phyloP scores from a whole-genome alignment of 2,113 vertebrate species.

The Australoheros scitulus region DNA sequence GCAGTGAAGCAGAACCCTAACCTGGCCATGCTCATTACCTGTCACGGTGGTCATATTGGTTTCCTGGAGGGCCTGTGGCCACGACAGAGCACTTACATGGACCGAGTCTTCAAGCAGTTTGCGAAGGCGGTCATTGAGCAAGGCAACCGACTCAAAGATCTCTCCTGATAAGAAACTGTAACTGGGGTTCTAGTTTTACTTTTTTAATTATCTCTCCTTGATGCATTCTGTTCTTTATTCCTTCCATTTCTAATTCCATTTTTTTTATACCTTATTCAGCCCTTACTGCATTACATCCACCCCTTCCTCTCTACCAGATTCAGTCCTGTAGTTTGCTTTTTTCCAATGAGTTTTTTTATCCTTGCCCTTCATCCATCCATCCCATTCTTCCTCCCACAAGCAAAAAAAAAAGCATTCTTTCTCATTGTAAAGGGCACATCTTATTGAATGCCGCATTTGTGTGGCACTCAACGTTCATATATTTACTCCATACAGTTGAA shows the following conservation, averaged over 20 bases:
- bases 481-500: slow-evolving; percentile 40
- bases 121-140: slow-evolving; percentile 92
- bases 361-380: slow-evolving; percentile 23
- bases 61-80: slow-evolving; percentile 98
- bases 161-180: slow-evolving; percentile 60
- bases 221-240: slow-evolving; percentile 15
- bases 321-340: slow-evolving; percentile 18
- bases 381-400: slow-evolving; percentile 47
- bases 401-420: slow-evolving; percentile 52
- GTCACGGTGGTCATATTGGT: slow-evolving; percentile 95
- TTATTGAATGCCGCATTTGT: slow-evolving; percentile 36
- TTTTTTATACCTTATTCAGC: neutral
- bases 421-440: slow-evolving; percentile 63
- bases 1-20: slow-evolving; percentile 96
- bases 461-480: slow-evolving; percentile 22
- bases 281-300: neutral
- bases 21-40: slow-evolving; percentile 93
- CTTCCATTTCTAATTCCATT: neutral
- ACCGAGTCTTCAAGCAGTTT: slow-evolving; percentile 98
- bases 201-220: neutral
- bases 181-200: slow-evolving; percentile 11
- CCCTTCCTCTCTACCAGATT: neutral
- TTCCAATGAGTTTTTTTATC: slow-evolving; percentile 17
- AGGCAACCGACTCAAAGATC: slow-evolving; percentile 82
- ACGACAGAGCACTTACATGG: slow-evolving; percentile 96